Percentiles rank a stretch among this genome's conserved stretches.
Conservation (phyloP, 2,113 vertebrate species). For the Psammodynastes pulverulentus region DNA sequence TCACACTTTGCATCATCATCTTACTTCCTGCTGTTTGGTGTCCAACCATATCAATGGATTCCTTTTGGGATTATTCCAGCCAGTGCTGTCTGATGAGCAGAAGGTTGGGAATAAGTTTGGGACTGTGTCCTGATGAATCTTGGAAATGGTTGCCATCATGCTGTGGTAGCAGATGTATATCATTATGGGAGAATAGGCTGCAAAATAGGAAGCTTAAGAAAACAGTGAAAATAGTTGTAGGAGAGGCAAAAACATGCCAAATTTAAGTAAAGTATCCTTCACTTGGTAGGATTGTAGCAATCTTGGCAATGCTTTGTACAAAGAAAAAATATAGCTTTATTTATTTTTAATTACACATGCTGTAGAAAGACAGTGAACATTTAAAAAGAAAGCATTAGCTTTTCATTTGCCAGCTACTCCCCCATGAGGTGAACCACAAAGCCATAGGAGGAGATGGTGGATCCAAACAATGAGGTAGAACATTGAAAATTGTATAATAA, state of each 20-base stretch:
- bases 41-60: slow-evolving; percentile 35
- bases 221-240: slow-evolving; percentile 31
- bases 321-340: slow-evolving; percentile 26
- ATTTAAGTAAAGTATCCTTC: background rate
- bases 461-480: slow-evolving; percentile 49
- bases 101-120: slow-evolving; percentile 29
- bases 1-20: background rate
- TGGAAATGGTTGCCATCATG: slow-evolving; percentile 16
- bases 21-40: slow-evolving; percentile 33
- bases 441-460: slow-evolving; percentile 51
- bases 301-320: slow-evolving; percentile 43
- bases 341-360: slow-evolving; percentile 23
- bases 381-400: slow-evolving; percentile 41
- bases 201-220: slow-evolving; percentile 43
- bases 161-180: slow-evolving; percentile 48
- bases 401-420: slow-evolving; percentile 59
- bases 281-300: background rate
- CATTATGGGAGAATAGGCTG: slow-evolving; percentile 54
- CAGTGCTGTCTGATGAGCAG: slow-evolving; percentile 47
- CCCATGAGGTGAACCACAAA: slow-evolving; percentile 56
- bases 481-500: background rate
- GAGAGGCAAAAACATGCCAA: slow-evolving; percentile 1
- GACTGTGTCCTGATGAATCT: slow-evolving; percentile 32
- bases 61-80: slow-evolving; percentile 38
- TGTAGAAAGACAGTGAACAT: slow-evolving; percentile 56